Evolutionary conservation across 37 sponge, comb jelly and placozoan species (phyloP).

Genomic region (Ephydatia muelleri): DNA sequence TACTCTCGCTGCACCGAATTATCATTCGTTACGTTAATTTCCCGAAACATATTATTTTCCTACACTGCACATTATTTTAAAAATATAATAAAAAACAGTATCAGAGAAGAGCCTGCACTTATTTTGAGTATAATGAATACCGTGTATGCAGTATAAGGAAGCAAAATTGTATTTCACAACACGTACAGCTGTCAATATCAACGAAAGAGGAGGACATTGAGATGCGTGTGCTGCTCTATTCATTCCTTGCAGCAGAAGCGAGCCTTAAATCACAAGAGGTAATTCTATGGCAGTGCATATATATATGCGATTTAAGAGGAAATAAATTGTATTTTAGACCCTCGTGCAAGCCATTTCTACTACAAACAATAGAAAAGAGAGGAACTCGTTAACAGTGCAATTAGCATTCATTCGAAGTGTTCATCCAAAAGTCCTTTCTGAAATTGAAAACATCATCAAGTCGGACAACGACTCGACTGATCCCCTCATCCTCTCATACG

Average conservation of each 20-base stretch:
- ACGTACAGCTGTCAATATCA: background rate
- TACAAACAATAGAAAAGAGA: constrained; percentile 10
- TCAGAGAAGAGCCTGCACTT: background rate
- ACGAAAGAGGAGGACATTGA: background rate
- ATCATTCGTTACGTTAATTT: too few species aligned
- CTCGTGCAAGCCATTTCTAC: background rate
- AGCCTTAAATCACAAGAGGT: constrained; percentile 36
- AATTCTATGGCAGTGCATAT: background rate
- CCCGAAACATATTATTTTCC: too few species aligned
- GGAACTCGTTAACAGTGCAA: background rate
- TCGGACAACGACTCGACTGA: constrained; percentile 2
- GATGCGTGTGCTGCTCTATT: constrained; percentile 43
- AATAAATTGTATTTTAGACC: background rate
- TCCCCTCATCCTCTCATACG: constrained; percentile 28
- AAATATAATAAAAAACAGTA: too few species aligned
- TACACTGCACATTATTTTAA: too few species aligned
- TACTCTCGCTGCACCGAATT: too few species aligned
- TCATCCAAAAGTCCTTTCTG: background rate
- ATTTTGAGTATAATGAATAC: too few species aligned
- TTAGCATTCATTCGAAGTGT: constrained; percentile 6
- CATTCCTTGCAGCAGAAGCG: constrained; percentile 44
- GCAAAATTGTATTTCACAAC: background rate
- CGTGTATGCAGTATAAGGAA: too few species aligned
- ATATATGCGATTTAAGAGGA: background rate
- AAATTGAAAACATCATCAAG: constrained; percentile 14